Evolutionary conservation across 2,797 vertebrate species (phyloP).

Genomic region (Enteromius unitaeniatus): DNA sequence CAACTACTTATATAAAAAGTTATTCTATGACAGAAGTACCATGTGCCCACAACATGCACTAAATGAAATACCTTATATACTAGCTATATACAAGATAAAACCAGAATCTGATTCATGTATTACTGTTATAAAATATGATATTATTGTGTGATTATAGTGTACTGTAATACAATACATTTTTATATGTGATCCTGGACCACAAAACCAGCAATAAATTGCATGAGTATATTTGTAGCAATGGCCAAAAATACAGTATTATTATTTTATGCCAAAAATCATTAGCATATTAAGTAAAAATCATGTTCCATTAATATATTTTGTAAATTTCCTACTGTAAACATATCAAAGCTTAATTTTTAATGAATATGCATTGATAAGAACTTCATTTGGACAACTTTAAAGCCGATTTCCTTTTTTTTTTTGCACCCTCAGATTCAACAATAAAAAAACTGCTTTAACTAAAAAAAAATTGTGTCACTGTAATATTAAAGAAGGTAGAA

Average conservation of each 20-base stretch:
- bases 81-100: neutral
- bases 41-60: neutral
- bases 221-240: neutral
- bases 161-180: neutral
- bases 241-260: too few relatives aligned
- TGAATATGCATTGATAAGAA: neutral
- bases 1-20: neutral
- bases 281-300: too few relatives aligned
- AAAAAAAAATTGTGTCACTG: neutral
- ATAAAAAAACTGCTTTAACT: neutral
- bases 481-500: neutral
- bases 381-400: neutral
- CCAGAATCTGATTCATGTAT: neutral
- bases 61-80: neutral
- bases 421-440: too few relatives aligned
- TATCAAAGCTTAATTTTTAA: neutral
- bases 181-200: too few relatives aligned
- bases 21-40: neutral
- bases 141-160: neutral
- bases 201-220: too few relatives aligned
- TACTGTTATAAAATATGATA: neutral
- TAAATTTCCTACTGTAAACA: neutral
- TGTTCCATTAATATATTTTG: neutral
- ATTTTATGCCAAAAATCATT: neutral
- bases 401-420: neutral